Base-by-base conservation (phyloP, 2,797 vertebrate genomes). In the Malacoctenus gilli region DNA sequence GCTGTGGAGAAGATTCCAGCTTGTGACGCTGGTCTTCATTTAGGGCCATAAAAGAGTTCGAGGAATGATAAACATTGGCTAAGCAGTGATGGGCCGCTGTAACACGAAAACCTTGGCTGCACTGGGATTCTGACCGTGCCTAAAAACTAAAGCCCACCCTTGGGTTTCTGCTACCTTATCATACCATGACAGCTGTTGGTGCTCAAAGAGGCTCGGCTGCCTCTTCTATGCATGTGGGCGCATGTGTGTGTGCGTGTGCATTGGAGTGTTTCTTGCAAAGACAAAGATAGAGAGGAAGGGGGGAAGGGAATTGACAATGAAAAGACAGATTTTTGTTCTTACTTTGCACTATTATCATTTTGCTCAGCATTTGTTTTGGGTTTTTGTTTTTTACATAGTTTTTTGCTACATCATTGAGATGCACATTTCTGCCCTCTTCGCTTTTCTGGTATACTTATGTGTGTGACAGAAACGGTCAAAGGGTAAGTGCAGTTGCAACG, bases 91-190 rank as follows among this genome's bases (percentile, higher is more conserved):
- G 76, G 61, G 57, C 43, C 44, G 38, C 46, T 71, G 57, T 64
- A 47, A 23, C 38, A 48, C 15, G 36, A 62, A 73, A 77, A 53
- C 62, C 54, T 57, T 51, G 41, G 57, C 54, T 10, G n/a, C 59
- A 32, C 62, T 59, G 50, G 68, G 68, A 84, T 57, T 72, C 66
- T 63, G 70, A 75, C 70, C 60, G 12, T 69, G 39, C 47, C 66
- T 54, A 68, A 81, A 68, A 81, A 77, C 72, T 44, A 75, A 80
- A 68, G 28, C 69, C 49, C 32, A 4, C 64, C 51, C 25, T 67
- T 70, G 65, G 57, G 51, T 78, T 81, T 77, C 46, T 63, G 46
- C 63, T 75, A 58, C 78, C 84, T 90, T 89, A 88, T 89, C 88
- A 85, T 72, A 68, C 56, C 37, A 58, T 46, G 79, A 74, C 85